Percentiles rank a stretch among this genome's conserved stretches.
phyloP scores from a whole-genome alignment of 2,113 vertebrate genomes.

The Sturnira hondurensis region DNA sequence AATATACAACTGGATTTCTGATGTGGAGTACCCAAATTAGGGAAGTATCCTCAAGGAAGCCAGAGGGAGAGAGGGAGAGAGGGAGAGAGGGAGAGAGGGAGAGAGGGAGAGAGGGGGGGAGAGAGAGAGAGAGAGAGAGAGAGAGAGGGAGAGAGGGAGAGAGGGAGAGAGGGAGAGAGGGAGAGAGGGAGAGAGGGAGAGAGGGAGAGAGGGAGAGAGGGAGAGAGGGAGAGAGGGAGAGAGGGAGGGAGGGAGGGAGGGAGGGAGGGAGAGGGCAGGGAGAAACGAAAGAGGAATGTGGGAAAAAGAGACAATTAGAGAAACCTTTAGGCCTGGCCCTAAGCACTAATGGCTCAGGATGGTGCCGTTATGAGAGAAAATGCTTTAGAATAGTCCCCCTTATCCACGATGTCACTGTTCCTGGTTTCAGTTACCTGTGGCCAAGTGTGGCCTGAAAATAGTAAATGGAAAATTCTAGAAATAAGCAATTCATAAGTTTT shows the following conservation, averaged over 20 bases:
- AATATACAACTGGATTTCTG: not conserved
- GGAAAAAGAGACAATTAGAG: not conserved
- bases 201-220: not conserved
- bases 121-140: too few species aligned
- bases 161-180: too few species aligned
- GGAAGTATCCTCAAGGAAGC: not conserved
- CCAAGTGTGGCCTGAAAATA: not conserved
- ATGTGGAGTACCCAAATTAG: not conserved
- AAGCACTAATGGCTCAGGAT: not conserved
- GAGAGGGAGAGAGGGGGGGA: not conserved
- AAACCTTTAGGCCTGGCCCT: too few species aligned
- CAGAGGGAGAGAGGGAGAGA: not conserved
- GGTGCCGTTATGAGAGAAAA: not conserved
- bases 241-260: accelerated
- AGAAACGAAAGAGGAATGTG: accelerated
- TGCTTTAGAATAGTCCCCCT: not conserved
- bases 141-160: not conserved
- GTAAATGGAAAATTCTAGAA: not conserved
- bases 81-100: not conserved
- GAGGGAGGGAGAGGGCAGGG: too few species aligned
- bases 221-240: not conserved
- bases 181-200: not conserved
- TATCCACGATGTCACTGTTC: not conserved
- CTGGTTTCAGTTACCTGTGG: not conserved
- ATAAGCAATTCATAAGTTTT: not conserved